These are phyloP conservation scores for Parnassius smintheus DNA, from an alignment of 2,888 invertebrate species.

Conservation along the genomic window DNA sequence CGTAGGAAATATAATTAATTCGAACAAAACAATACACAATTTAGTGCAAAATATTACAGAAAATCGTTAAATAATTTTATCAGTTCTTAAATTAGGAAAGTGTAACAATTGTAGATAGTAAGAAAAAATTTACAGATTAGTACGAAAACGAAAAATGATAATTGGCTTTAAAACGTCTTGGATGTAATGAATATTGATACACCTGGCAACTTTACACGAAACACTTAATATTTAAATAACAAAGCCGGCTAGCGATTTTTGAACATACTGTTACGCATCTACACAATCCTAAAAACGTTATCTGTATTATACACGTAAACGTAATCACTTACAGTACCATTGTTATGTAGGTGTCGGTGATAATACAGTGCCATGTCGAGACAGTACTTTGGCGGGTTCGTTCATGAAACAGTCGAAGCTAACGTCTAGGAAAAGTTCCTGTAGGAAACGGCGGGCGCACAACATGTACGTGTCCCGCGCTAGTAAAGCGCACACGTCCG, in stretches of 20 bases:
- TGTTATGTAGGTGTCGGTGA: constrained; percentile 19
- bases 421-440: constrained; percentile 95
- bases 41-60: too few relatives aligned
- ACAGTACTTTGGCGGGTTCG: constrained; percentile 75
- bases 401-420: constrained; percentile 84
- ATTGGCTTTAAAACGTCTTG: too few relatives aligned
- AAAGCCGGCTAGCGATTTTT: constrained; percentile 17
- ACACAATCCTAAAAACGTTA: neutral
- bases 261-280: constrained; percentile 12
- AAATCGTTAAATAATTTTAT: too few relatives aligned
- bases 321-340: constrained; percentile 3
- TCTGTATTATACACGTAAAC: constrained; percentile 2
- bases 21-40: too few relatives aligned
- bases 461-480: constrained; percentile 91
- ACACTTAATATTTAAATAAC: neutral
- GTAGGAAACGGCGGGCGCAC: constrained; percentile 91
- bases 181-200: too few relatives aligned
- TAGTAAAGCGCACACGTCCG: constrained; percentile 91
- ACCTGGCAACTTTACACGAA: neutral
- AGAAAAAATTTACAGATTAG: too few relatives aligned
- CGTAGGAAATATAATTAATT: too few relatives aligned
- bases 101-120: too few relatives aligned
- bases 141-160: too few relatives aligned
- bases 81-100: too few relatives aligned
- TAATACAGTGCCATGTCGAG: constrained; percentile 42